A percentile compares a stretch with the other conserved stretches of the same genome.
Conservation (phyloP, 2,113 vertebrate species). For the Collichthys lucidus region DNA sequence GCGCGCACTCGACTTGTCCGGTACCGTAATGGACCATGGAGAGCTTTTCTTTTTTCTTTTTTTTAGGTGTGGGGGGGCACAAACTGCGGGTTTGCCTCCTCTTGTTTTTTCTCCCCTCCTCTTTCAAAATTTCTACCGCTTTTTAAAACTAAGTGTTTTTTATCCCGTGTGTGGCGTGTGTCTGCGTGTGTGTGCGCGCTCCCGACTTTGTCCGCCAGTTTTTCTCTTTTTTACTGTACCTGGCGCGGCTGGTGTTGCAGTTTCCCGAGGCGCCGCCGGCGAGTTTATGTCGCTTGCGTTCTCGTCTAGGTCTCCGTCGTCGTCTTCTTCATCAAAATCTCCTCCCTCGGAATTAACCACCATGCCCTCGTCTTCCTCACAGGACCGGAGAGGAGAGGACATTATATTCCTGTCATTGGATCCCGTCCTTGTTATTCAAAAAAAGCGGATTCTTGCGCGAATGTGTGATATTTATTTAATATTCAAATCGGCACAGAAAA, state of each 20-base stretch:
- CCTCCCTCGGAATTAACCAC: conserved; percentile 92
- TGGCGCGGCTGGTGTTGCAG: conserved; percentile 85
- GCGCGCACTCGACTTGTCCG: conserved; percentile 38
- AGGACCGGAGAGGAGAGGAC: conserved; percentile 92
- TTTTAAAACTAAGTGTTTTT: conserved; percentile 35
- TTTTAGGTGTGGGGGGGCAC: neutral
- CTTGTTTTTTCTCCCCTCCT: neutral
- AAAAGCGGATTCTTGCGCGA: conserved; percentile 80
- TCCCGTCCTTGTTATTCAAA: conserved; percentile 82
- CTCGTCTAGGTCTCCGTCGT: conserved; percentile 88
- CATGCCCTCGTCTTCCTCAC: conserved; percentile 93
- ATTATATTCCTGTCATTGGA: conserved; percentile 88
- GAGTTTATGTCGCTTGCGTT: conserved; percentile 89
- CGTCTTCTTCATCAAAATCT: conserved; percentile 92
- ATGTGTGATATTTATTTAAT: conserved; percentile 87
- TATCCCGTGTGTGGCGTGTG: neutral
- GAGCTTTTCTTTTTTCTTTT: neutral
- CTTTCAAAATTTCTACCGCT: neutral
- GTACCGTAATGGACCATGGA: conserved; percentile 19
- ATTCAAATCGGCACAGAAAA: conserved; percentile 90
- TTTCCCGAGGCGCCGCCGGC: conserved; percentile 85
- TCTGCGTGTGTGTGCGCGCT: conserved; percentile 66
- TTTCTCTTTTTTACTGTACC: conserved; percentile 78
- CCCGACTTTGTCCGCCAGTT: conserved; percentile 76
- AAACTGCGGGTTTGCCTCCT: conserved; percentile 38